These are phyloP conservation scores for Steinernema feltiae DNA, from an alignment of 1,140 invertebrate species.

Conservation along the genomic window DNA sequence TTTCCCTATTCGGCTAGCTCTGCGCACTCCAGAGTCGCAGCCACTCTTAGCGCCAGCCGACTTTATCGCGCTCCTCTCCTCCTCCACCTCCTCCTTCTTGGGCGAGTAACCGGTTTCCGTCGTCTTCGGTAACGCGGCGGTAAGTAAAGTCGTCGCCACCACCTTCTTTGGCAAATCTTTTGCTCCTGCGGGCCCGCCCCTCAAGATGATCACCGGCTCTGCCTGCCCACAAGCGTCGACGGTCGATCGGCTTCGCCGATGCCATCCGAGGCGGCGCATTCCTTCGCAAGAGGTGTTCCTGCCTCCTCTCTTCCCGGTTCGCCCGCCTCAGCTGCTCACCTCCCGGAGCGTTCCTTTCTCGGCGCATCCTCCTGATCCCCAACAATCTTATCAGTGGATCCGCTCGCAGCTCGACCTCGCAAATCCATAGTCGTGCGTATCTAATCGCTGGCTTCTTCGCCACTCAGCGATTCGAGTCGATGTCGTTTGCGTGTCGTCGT, in stretches of 20 bases:
- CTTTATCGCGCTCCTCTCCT: background rate
- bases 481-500: background rate
- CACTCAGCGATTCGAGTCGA: background rate
- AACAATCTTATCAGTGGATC: background rate
- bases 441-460: background rate
- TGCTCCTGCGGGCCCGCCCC: background rate
- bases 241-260: slow-evolving; percentile 2
- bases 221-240: no score
- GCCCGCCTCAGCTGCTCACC: no score
- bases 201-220: slow-evolving; percentile 11
- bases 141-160: no score
- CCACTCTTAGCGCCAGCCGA: background rate
- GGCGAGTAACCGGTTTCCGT: slow-evolving; percentile 1
- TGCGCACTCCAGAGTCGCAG: background rate
- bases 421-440: background rate
- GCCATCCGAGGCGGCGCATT: background rate
- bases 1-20: background rate
- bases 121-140: no score
- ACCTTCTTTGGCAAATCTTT: background rate
- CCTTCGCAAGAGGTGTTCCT: background rate
- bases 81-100: background rate
- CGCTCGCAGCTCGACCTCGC: background rate
- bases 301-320: background rate
- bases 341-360: background rate
- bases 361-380: background rate